phyloP scores from a whole-genome alignment of 2,113 vertebrate species.

The Tiliqua scincoides region DNA sequence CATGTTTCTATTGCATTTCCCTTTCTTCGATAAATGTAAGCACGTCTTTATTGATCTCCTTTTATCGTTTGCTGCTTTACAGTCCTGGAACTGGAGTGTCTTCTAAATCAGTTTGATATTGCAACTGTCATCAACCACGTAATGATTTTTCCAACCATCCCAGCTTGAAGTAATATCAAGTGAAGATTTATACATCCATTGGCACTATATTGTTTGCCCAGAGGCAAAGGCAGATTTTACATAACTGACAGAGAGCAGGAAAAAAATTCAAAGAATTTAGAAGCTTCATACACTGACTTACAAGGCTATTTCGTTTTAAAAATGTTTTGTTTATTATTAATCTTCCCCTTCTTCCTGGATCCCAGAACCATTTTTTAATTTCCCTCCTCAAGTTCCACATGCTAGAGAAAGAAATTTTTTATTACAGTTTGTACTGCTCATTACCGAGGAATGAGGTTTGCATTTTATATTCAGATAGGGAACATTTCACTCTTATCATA shows the following conservation, averaged over 20 bases:
- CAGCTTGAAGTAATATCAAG: constrained; percentile 51
- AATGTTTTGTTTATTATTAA: constrained; percentile 34
- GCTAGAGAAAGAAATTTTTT: constrained; percentile 19
- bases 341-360: neutral
- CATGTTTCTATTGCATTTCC: constrained; percentile 44
- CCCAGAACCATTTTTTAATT: constrained; percentile 26
- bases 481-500: constrained; percentile 12
- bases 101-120: constrained; percentile 59
- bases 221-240: constrained; percentile 57
- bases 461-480: constrained; percentile 28
- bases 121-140: constrained; percentile 52
- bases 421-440: constrained; percentile 31
- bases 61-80: constrained; percentile 44
- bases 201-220: constrained; percentile 49
- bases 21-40: constrained; percentile 33
- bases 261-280: constrained; percentile 53
- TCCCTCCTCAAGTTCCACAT: neutral
- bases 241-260: constrained; percentile 38
- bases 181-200: constrained; percentile 53
- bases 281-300: constrained; percentile 35
- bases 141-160: constrained; percentile 59
- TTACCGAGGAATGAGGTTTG: constrained; percentile 36
- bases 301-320: constrained; percentile 32
- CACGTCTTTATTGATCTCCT: constrained; percentile 56
- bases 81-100: constrained; percentile 43